Evolutionary conservation across 2,797 vertebrate genomes (phyloP).

Genomic region (Propithecus deckenii): DNA sequence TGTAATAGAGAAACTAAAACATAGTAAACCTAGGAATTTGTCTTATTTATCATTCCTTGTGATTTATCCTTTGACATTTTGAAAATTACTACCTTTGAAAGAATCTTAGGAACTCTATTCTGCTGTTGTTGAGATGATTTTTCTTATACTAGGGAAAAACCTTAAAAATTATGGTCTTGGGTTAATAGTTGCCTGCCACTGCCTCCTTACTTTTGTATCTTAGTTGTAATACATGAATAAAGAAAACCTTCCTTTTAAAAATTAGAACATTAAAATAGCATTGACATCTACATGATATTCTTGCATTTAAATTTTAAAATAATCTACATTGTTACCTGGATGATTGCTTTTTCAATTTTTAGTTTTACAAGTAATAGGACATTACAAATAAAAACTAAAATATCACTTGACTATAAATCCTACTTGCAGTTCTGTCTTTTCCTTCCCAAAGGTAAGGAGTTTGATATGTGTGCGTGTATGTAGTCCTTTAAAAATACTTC

Average conservation of each 20-base stretch:
- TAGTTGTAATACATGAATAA: conserved; percentile 31
- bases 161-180: not conserved
- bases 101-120: not conserved
- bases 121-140: conserved; percentile 1
- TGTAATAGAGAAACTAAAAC: not conserved
- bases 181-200: not conserved
- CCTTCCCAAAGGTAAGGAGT: not conserved
- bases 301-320: conserved; percentile 42
- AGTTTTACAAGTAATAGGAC: not conserved
- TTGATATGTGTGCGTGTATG: not conserved
- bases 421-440: not conserved
- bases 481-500: not conserved
- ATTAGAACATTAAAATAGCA: not conserved
- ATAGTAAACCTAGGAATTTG: not conserved
- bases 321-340: not conserved
- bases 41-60: not conserved
- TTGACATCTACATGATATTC: not conserved
- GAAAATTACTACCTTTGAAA: conserved; percentile 25
- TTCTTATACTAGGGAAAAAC: not conserved
- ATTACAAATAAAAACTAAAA: conserved; percentile 37
- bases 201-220: not conserved
- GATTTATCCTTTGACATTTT: conserved; percentile 11
- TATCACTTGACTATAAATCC: not conserved
- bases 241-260: not conserved
- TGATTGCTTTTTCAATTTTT: conserved; percentile 28